A percentile compares a stretch with the other conserved stretches of the same genome.
phyloP scores from a whole-genome alignment of 2,797 vertebrate genomes.

The Alca torda region DNA sequence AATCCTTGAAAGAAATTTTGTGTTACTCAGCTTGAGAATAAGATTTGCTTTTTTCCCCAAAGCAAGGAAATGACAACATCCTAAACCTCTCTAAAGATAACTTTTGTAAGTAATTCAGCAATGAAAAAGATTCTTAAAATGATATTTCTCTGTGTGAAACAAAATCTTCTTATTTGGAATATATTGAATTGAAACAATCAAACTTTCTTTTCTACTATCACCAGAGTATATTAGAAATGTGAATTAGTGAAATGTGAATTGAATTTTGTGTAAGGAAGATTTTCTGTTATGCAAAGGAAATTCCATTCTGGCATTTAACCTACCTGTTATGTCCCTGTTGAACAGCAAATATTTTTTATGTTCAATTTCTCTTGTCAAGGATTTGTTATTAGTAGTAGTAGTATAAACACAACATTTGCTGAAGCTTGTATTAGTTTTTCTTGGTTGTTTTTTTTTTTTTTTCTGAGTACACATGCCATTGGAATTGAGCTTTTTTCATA shows the following conservation, averaged over 20 bases:
- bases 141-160: background rate
- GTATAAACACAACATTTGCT: background rate
- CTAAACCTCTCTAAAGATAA: background rate
- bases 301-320: background rate
- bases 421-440: background rate
- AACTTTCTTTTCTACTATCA: background rate
- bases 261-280: background rate
- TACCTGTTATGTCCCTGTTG: background rate
- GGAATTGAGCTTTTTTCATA: background rate
- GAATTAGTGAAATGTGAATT: background rate
- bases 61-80: background rate
- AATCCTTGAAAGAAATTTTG: background rate
- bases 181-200: background rate
- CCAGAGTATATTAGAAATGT: background rate
- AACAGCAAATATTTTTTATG: background rate
- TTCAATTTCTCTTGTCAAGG: background rate
- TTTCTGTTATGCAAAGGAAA: background rate
- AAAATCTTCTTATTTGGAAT: background rate
- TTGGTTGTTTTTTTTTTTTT: no score
- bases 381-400: background rate
- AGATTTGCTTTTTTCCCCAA: background rate
- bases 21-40: background rate
- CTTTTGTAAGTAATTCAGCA: background rate
- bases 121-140: background rate
- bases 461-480: background rate